Evolutionary conservation across 2,113 vertebrate species (phyloP), one percentile per base, ranked within the genome.

Genomic region (Herpetotheres cachinnans): DNA sequence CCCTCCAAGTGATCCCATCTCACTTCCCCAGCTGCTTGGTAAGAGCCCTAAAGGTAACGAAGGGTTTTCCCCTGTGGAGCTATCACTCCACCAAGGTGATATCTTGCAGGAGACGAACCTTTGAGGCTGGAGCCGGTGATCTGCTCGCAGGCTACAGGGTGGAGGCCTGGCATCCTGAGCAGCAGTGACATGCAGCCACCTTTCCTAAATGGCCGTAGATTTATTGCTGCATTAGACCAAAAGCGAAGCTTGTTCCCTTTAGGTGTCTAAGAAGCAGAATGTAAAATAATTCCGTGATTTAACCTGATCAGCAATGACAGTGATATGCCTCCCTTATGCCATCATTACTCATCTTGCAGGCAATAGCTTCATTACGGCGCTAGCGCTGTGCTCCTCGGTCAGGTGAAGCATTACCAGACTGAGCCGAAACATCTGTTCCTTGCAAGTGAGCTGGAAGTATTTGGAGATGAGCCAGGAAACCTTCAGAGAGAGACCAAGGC

Each of bases 381-480:
- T 8, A 49, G 73, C 10, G 5, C 56, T 34, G 46, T 7, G 88
- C 86, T 93, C 71, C 82, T 74, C 18, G 15, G 56, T 55, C 83
- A 93, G 91, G 94, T 89, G 93, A 91, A 87, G 81, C 76, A 73
- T 83, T 44, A 29, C 73, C 1, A 7, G 76, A 19, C 90, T 91
- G 94, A 96, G 86, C 89, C 11, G 13, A 61, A 95, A 76, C 96
- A 93, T 94, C 96, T 96, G 95, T 26, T 97, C 92, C 87, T 50
- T 63, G 52, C 52, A 76, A 14, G 56, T 1, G 11, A 71, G 77
- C 84, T 79, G 81, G 59, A 74, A 84, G 73, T 1, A 81, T 34
- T 46, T 90, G 95, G 87, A 87, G 78, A 76, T 1, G 16, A 85
- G 93, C 93, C 96, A 96, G 87, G 58, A 52, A 84, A 14, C 18